Evolutionary conservation across 2,888 invertebrate genomes (phyloP).

Genomic region (Oligia latruncula): DNA sequence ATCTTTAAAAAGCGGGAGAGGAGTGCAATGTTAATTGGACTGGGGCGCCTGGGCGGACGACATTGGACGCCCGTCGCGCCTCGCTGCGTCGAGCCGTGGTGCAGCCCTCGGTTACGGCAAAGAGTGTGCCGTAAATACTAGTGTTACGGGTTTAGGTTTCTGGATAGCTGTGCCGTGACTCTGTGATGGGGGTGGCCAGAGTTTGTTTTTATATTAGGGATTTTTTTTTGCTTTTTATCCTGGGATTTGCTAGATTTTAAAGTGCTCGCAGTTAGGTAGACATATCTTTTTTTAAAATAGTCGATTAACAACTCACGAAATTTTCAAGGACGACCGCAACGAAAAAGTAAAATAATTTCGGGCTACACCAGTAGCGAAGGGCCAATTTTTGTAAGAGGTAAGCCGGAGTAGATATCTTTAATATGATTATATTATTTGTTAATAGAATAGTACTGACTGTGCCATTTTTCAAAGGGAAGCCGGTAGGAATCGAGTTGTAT

Average conservation of each 20-base stretch:
- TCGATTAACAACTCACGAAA: no score
- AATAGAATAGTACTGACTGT: no score
- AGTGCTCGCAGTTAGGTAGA: no score
- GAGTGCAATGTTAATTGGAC: conserved; percentile 59
- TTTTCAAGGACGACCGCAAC: no score
- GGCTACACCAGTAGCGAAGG: no score
- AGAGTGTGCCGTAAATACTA: not conserved
- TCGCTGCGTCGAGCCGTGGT: conserved; percentile 22
- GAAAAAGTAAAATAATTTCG: no score
- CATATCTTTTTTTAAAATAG: not conserved
- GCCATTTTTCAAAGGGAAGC: no score
- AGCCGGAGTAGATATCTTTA: no score
- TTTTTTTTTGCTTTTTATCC: not conserved
- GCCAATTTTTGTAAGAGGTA: no score
- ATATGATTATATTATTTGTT: no score
- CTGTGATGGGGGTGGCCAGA: conserved; percentile 15
- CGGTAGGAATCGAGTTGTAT: no score
- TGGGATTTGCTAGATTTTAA: not conserved
- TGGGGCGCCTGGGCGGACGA: conserved; percentile 47
- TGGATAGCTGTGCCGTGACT: conserved; percentile 25
- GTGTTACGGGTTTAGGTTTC: not conserved
- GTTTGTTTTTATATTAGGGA: not conserved
- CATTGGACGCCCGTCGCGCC: conserved; percentile 53
- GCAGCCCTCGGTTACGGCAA: conserved; percentile 38
- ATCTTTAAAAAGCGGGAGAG: conserved; percentile 40